These are phyloP conservation scores for Drosophila percnosoma DNA, from an alignment of 2,888 invertebrate species.

Conservation along the genomic window DNA sequence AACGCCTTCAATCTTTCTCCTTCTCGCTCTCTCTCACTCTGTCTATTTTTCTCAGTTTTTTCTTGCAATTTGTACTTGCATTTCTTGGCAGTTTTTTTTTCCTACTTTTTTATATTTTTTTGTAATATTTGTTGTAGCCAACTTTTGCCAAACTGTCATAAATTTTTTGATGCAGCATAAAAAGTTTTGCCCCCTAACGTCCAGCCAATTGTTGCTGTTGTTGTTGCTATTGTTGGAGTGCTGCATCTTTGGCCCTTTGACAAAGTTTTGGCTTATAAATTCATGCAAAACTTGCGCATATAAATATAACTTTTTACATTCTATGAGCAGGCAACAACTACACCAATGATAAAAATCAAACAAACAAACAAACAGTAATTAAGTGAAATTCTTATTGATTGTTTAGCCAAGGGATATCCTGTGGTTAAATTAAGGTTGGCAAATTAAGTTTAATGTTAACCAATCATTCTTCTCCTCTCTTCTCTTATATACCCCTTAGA, in stretches of 20 bases:
- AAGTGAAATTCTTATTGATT: constrained; percentile 28
- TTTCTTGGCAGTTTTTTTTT: constrained; percentile 18
- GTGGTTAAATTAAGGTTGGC: neutral
- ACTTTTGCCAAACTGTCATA: constrained; percentile 80
- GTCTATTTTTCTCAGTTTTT: constrained; percentile 21
- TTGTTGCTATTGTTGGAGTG: constrained; percentile 22
- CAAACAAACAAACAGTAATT: constrained; percentile 56
- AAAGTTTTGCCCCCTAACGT: constrained; percentile 52
- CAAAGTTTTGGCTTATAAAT: constrained; percentile 80
- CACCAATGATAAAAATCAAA: constrained; percentile 27
- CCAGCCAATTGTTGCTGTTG: constrained; percentile 18
- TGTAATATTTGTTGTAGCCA: constrained; percentile 39
- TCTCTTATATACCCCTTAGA: neutral
- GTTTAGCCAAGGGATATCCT: neutral
- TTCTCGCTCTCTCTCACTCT: neutral
- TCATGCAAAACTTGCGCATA: constrained; percentile 79
- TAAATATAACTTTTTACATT: constrained; percentile 71
- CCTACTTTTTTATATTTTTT: constrained; percentile 8
- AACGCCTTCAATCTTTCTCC: constrained; percentile 46
- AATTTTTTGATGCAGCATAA: constrained; percentile 76
- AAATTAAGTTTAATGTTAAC: neutral
- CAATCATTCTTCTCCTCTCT: neutral
- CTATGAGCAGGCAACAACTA: constrained; percentile 32
- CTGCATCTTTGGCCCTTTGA: constrained; percentile 50
- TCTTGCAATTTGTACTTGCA: constrained; percentile 42